A percentile compares a stretch with the other conserved stretches of the same genome.
Conservation (phyloP, 2,888 invertebrate species). For the Orthonychiurus folsomi region DNA sequence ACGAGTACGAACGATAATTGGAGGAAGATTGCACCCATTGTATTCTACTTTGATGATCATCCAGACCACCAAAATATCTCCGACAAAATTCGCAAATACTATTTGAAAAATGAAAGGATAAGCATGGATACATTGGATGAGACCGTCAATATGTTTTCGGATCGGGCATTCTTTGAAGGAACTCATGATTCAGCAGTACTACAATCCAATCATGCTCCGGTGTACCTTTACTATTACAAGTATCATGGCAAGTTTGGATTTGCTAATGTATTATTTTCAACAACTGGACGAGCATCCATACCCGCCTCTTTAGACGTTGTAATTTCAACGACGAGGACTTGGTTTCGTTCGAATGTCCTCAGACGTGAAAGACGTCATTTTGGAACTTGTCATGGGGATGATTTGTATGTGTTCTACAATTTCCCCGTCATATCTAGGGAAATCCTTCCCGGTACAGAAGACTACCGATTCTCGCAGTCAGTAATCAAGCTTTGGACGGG, state of each 20-base stretch:
- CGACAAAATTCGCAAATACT: conserved; percentile 19
- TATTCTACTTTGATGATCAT: conserved; percentile 27
- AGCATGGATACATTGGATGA: conserved; percentile 19
- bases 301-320: conserved; percentile 17
- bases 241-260: conserved; percentile 25
- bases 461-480: conserved; percentile 27
- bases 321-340: conserved; percentile 13
- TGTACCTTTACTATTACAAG: conserved; percentile 30
- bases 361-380: conserved; percentile 17
- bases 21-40: conserved; percentile 22
- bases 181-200: conserved; percentile 21
- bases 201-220: conserved; percentile 27
- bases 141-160: conserved; percentile 30
- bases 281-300: conserved; percentile 16
- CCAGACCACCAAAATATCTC: conserved; percentile 26
- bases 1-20: conserved; percentile 23
- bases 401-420: conserved; percentile 16
- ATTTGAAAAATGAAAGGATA: conserved; percentile 19
- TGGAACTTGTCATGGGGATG: conserved; percentile 27
- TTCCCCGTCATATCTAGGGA: conserved; percentile 19
- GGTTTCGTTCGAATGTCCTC: conserved; percentile 18
- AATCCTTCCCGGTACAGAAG: conserved; percentile 22
- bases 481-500: conserved; percentile 20
- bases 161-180: conserved; percentile 29
- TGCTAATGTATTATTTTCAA: conserved; percentile 20